phyloP scores from a whole-genome alignment of 2,888 invertebrate genomes.

The Plemyria rubiginata region DNA sequence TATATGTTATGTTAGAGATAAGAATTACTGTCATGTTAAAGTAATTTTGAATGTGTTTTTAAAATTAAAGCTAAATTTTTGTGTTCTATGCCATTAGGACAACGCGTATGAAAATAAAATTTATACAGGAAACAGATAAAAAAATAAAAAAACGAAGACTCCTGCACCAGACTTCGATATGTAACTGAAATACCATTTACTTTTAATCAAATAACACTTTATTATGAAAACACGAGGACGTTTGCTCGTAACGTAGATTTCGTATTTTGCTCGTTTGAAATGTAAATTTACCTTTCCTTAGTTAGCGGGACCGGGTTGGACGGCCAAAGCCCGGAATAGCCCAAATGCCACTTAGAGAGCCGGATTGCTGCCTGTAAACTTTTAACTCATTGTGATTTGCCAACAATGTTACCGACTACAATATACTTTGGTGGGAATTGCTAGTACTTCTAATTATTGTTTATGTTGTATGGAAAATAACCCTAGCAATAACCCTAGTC shows the following conservation, averaged over 20 bases:
- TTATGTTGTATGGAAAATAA: not conserved
- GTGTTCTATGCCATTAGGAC: too few species aligned
- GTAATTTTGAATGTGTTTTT: too few species aligned
- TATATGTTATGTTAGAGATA: too few species aligned
- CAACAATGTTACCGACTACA: constrained; percentile 16
- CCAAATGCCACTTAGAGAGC: constrained; percentile 44
- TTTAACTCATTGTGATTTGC: constrained; percentile 45
- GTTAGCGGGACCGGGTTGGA: constrained; percentile 56
- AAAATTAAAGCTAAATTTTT: too few species aligned
- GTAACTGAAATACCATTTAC: constrained; percentile 27
- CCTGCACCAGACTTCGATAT: not conserved
- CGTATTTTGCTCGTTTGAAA: constrained; percentile 69
- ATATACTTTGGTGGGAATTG: constrained; percentile 6
- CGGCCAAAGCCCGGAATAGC: constrained; percentile 53
- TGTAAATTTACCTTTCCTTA: constrained; percentile 72
- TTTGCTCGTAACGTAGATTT: constrained; percentile 55
- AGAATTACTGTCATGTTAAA: too few species aligned
- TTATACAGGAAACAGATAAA: not conserved
- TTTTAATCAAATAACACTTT: constrained; percentile 42
- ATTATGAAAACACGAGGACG: constrained; percentile 54
- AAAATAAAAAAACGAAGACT: not conserved
- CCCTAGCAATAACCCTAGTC: too few species aligned
- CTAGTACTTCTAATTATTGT: not conserved
- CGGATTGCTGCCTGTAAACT: constrained; percentile 49
- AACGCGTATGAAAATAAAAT: not conserved